These are phyloP conservation scores for Agrenia bidenticulata DNA, from an alignment of 2,888 invertebrate species.

Conservation along the genomic window DNA sequence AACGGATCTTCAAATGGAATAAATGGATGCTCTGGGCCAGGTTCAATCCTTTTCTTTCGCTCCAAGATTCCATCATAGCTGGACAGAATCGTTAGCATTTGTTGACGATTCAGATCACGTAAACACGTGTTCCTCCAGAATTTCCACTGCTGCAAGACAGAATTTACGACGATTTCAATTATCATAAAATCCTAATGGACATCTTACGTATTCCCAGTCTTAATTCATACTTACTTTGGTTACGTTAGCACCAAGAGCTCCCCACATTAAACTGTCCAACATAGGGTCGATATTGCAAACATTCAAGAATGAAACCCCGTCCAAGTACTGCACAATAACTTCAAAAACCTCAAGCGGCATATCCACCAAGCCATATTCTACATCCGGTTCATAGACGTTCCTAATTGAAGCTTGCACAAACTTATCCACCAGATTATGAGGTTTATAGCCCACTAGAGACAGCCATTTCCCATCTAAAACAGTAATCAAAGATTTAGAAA, in stretches of 20 bases:
- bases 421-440: too few species aligned
- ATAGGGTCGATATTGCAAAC: neutral
- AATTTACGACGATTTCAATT: too few species aligned
- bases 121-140: slow-evolving; percentile 10
- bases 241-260: neutral
- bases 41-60: neutral
- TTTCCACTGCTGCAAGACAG: neutral
- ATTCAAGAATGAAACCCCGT: slow-evolving; percentile 4
- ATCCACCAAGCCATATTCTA: neutral
- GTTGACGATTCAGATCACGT: neutral
- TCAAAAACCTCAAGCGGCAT: slow-evolving; percentile 16
- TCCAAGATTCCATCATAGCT: neutral
- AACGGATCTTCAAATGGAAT: neutral
- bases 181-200: too few species aligned
- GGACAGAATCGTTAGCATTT: neutral
- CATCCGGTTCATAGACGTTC: too few species aligned
- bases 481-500: too few species aligned
- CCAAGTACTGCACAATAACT: slow-evolving; percentile 1
- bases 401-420: too few species aligned
- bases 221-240: slow-evolving; percentile 8
- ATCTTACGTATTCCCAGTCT: too few species aligned
- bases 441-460: too few species aligned
- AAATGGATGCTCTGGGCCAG: neutral
- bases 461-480: too few species aligned
- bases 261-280: neutral